phyloP scores from a whole-genome alignment of 2,113 vertebrate species.

The Edolisoma coerulescens region DNA sequence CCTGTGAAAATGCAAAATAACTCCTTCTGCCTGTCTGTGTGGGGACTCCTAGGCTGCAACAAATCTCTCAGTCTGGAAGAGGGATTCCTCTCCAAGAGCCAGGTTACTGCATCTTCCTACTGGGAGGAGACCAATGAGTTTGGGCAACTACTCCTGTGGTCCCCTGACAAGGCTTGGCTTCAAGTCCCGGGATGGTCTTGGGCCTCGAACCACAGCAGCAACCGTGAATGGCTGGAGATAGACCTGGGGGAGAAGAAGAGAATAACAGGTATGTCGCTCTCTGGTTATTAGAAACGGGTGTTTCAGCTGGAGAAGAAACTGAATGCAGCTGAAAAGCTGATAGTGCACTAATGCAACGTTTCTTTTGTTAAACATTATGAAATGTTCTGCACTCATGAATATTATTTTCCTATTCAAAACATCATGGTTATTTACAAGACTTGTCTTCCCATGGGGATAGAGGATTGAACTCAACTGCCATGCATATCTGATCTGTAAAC shows the following conservation, averaged over 20 bases:
- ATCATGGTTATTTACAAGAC: neutral
- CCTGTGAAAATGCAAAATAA: slow-evolving; percentile 34
- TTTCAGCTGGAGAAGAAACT: neutral
- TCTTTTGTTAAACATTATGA: neutral
- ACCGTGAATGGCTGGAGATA: slow-evolving; percentile 76
- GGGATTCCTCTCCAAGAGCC: slow-evolving; percentile 49
- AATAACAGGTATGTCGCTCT: slow-evolving; percentile 73
- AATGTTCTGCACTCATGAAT: neutral
- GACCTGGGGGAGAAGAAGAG: slow-evolving; percentile 83
- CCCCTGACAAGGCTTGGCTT: slow-evolving; percentile 64
- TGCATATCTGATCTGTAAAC: neutral
- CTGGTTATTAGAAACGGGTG: neutral
- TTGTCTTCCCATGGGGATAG: neutral
- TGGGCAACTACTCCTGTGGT: slow-evolving; percentile 64
- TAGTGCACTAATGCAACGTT: neutral
- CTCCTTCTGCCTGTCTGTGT: neutral
- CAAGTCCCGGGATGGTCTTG: slow-evolving; percentile 63
- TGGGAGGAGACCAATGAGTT: slow-evolving; percentile 66
- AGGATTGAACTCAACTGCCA: neutral
- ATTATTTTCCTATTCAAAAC: neutral
- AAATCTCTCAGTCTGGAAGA: slow-evolving; percentile 68
- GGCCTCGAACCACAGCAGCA: slow-evolving; percentile 68
- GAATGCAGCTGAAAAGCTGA: neutral
- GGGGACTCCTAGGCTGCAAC: slow-evolving; percentile 73
- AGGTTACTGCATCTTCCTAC: slow-evolving; percentile 72